A percentile compares a stretch with the other conserved stretches of the same genome.
Conservation (phyloP, 2,888 invertebrate species). For the Drosophila atripex region DNA sequence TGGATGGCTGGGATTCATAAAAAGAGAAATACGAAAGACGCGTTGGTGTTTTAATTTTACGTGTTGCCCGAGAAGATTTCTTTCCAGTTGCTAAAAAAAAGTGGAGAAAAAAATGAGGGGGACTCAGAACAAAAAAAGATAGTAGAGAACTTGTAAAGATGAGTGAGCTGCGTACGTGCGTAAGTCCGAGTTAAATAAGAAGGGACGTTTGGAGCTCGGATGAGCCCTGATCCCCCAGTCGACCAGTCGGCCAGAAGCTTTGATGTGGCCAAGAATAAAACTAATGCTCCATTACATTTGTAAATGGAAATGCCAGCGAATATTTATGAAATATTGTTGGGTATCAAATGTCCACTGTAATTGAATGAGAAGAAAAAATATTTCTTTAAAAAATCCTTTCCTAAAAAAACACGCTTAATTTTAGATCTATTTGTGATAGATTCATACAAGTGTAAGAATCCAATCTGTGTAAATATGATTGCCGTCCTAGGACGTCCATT, state of each 20-base stretch:
- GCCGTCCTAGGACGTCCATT: neutral
- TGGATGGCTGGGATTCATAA: conserved; percentile 60
- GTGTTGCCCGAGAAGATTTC: conserved; percentile 61
- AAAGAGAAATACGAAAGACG: conserved; percentile 48
- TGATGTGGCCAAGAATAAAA: conserved; percentile 36
- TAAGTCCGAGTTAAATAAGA: conserved; percentile 67
- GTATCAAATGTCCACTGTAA: no score
- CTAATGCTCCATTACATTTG: conserved; percentile 59
- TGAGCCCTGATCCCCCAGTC: conserved; percentile 19
- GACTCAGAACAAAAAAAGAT: conserved; percentile 27
- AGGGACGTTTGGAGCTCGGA: conserved; percentile 7
- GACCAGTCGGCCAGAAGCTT: conserved; percentile 26
- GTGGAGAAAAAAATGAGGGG: conserved; percentile 14
- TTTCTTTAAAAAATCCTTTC: no score
- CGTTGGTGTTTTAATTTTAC: conserved; percentile 79
- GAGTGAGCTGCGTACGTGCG: conserved; percentile 74
- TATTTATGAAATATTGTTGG: conserved; percentile 1
- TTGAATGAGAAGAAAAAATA: neutral
- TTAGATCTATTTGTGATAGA: neutral
- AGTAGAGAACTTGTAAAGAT: conserved; percentile 62
- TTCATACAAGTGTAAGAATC: neutral
- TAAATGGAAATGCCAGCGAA: conserved; percentile 19
- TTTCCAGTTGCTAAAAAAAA: conserved; percentile 49
- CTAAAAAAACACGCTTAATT: neutral
- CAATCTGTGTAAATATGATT: neutral